Percentiles rank a stretch among this genome's conserved stretches.
These are phyloP conservation scores for Saccopteryx leptura DNA, from an alignment of 2,113 vertebrate genomes.

Conservation along the genomic window DNA sequence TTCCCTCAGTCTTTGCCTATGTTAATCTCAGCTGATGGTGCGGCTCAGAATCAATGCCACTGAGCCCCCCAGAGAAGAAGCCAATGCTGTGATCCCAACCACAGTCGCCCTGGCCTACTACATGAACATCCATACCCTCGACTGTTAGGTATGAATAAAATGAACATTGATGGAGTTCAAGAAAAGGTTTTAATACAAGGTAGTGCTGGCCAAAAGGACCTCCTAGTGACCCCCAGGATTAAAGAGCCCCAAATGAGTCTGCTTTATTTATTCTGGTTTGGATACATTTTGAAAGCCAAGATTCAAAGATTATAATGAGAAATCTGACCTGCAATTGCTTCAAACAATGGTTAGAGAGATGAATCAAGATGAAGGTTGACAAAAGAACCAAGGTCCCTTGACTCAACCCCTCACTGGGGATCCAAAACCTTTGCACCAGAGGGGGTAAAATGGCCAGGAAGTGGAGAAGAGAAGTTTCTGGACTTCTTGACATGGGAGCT, in stretches of 20 bases:
- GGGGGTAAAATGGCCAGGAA: not conserved
- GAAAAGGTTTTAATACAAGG: not conserved
- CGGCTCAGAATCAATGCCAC: not conserved
- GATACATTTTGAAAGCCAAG: not conserved
- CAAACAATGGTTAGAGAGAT: not conserved
- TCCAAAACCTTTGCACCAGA: not conserved
- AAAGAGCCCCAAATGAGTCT: not conserved
- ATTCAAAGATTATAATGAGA: not conserved
- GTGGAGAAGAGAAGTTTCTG: no score
- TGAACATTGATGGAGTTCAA: not conserved
- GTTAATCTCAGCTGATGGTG: not conserved
- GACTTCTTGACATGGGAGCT: no score
- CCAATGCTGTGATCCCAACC: no score
- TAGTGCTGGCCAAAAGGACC: not conserved
- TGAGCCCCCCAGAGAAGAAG: not conserved
- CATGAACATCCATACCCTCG: rapidly evolving
- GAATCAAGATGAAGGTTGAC: not conserved
- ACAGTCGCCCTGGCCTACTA: not conserved
- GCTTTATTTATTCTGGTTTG: not conserved
- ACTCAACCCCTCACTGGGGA: not conserved
- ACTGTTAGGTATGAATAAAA: not conserved
- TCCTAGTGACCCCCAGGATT: not conserved
- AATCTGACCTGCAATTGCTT: not conserved
- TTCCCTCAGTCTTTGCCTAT: not conserved
- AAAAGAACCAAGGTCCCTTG: not conserved